Evolutionary conservation across 2,888 invertebrate species (phyloP), one percentile per base, ranked within the genome.

Genomic region (Digitonthophagus gazella): DNA sequence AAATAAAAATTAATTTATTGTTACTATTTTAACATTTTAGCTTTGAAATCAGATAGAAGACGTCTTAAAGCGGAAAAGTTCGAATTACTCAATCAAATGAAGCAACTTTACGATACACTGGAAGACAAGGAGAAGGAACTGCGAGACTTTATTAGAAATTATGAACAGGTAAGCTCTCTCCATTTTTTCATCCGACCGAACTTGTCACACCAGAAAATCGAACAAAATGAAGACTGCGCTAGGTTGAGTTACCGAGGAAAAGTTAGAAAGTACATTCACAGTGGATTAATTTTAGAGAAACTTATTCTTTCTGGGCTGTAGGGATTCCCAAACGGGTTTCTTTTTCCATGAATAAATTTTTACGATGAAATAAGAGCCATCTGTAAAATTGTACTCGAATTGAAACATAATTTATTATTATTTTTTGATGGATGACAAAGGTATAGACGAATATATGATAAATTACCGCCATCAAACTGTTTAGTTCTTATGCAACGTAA

Each of bases 111-210:
- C 82, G 91, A 92, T 68, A 96, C 96, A 5, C 86, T 97, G 71
- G 97, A 97, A 83, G 96, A 96, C 82, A 97, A 97, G 84, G 97
- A 97, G 81, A 92, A 93, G 77, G 96, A 97, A 82, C 85, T 97
- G 70, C 86, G 96, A 70, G 96, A 97, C 83, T 97, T 97, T 80
- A 96, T 97, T 79, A 88, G 96, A 75, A 96, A 94, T 84, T 97
- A 95, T 83, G 97, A 97, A 83, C 95, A 93, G 89, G 92, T 92
- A 83, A 71, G 72, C 20, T 61, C 0, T 44, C 28, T 44, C 11
- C 28, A 44, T 3, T 44, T 44, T 6, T 6, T 22, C 22, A 6
- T 44, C 28, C 28, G 28, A 11, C 28, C 28, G 3, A 44, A 44
- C 28, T 44, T 44, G 28, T 44, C 3, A 5, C 28, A 11, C 28